These are phyloP conservation scores for Bembecia ichneumoniformis DNA, from an alignment of 2,888 invertebrate genomes.

Conservation along the genomic window DNA sequence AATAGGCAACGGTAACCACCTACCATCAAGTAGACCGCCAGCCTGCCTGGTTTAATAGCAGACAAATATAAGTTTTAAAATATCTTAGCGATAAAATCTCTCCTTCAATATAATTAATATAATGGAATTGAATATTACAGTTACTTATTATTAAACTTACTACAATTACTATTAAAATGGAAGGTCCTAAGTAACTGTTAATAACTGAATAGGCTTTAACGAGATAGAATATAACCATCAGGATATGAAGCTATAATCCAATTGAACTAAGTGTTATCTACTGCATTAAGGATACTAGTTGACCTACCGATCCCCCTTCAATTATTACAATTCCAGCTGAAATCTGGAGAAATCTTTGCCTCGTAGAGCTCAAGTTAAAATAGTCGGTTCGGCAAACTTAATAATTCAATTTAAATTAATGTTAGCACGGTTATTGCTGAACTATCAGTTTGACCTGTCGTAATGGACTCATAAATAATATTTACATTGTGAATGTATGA, in stretches of 20 bases:
- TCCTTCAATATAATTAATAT: too few relatives aligned
- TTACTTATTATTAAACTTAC: too few relatives aligned
- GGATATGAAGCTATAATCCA: slow-evolving; percentile 22
- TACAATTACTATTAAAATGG: too few relatives aligned
- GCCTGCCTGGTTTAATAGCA: too few relatives aligned
- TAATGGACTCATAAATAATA: slow-evolving; percentile 27
- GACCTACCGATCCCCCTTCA: slow-evolving; percentile 4
- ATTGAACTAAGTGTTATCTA: slow-evolving; percentile 18
- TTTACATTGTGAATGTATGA: slow-evolving; percentile 17
- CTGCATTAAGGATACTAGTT: slow-evolving; percentile 12
- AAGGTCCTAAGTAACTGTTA: background rate
- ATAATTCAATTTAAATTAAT: slow-evolving; percentile 31
- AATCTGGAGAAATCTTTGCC: too few relatives aligned
- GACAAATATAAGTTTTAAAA: too few relatives aligned
- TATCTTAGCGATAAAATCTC: too few relatives aligned
- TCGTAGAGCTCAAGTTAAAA: slow-evolving; percentile 9
- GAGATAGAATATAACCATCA: slow-evolving; percentile 8
- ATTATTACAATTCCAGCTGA: too few relatives aligned
- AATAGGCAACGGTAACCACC: too few relatives aligned
- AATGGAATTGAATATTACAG: too few relatives aligned
- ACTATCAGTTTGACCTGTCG: slow-evolving; percentile 20
- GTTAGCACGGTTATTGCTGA: slow-evolving; percentile 20
- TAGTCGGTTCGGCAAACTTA: slow-evolving; percentile 17
- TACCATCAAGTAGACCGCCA: too few relatives aligned
- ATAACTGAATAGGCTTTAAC: background rate